These are phyloP conservation scores for Psophia crepitans DNA, from an alignment of 2,113 vertebrate species.

Conservation along the genomic window DNA sequence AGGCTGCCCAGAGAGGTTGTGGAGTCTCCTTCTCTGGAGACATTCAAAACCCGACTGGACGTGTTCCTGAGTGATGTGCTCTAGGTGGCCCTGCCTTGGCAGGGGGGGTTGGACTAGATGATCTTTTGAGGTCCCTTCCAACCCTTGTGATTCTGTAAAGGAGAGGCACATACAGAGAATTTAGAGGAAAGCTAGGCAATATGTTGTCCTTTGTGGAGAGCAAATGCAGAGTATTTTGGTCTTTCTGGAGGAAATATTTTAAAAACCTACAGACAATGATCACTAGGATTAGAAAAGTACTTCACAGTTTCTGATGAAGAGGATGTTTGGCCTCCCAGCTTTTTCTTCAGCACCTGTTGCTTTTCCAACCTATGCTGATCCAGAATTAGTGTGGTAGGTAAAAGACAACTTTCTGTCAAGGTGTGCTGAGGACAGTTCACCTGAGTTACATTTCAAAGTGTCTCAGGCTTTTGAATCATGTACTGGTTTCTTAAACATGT, in stretches of 20 bases:
- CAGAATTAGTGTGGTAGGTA: neutral
- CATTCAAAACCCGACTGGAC: no score
- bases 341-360: neutral
- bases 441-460: neutral
- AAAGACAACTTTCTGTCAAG: neutral
- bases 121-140: no score
- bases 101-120: no score
- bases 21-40: no score
- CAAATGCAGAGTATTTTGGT: neutral
- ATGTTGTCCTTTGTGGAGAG: neutral
- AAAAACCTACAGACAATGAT: neutral
- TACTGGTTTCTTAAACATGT: rapidly evolving
- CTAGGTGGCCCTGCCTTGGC: no score
- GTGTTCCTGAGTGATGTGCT: no score
- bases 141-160: no score
- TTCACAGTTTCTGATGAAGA: neutral
- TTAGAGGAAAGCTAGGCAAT: neutral
- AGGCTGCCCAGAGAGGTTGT: no score
- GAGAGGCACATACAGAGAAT: neutral
- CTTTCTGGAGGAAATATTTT: neutral
- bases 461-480: neutral
- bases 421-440: neutral
- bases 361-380: neutral
- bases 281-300: neutral
- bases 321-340: rapidly evolving